Base-by-base conservation (phyloP, 2,888 invertebrate species). In the Notodromas monacha region DNA sequence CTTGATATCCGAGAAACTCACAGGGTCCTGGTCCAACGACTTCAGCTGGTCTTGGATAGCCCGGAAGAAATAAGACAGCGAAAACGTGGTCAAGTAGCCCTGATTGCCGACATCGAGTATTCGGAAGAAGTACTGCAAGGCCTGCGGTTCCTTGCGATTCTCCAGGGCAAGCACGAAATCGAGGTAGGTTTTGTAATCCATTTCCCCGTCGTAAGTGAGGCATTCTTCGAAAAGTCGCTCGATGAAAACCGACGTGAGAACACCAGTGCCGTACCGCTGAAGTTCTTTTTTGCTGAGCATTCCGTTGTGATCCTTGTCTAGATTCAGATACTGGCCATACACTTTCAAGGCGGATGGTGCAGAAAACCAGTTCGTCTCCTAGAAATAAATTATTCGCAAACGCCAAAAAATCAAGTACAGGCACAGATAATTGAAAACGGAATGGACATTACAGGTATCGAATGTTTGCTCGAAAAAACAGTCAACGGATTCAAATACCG, bases 151-250 rank as follows among this genome's bases (percentile, higher is more conserved):
- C 36, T 67, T 62, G 12, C 77, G 60, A 52, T 86, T 81, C 50
- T 86, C 84, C 37, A 86, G 51, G 0, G 86, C 86, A 16, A 89
- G 55, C 1, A 84, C 79, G 46, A 92, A 67, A 47, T 89, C 84
- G 14, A 92, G 54, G 48, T 81, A 92, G 0, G 81, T 79, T 52
- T 86, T 86, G 53, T 86, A 92, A 51, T 92, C 89, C 73, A 79
- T 77, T 50, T 79, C 76, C 1, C 73, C 74, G 34, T 79, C 74
- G 46, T 81, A 86, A 0, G 86, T 89, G 3, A 84, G 59, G 42
- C 79, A 84, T 43, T 84, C 84, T 47, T 86, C 79, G 52, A 84
- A 89, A 0, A 89, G 74, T 21, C 84, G 59, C 41, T 79, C 73
- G 3, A 89, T 58, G 50, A 89, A 92, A 1, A 74, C 72, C 27